These are phyloP conservation scores for Platysteira castanea DNA, from an alignment of 2,113 vertebrate genomes.

Conservation along the genomic window DNA sequence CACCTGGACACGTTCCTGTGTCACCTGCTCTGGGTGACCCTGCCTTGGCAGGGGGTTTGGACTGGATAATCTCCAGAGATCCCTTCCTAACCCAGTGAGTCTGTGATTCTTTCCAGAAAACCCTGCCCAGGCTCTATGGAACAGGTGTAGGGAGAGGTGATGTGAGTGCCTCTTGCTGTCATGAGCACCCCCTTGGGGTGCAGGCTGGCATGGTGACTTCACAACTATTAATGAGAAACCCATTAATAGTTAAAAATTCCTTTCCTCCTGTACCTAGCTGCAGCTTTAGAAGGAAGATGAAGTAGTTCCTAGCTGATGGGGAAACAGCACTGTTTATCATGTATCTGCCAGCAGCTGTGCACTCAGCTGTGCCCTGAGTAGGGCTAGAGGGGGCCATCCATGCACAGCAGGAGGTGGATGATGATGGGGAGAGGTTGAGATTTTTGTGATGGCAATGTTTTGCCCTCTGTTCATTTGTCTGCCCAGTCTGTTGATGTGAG, in stretches of 20 bases:
- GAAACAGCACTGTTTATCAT: fast-evolving
- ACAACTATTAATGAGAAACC: background rate
- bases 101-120: background rate
- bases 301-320: background rate
- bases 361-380: no score
- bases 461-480: background rate
- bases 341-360: background rate
- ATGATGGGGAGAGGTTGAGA: background rate
- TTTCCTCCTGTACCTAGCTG: background rate
- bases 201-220: background rate
- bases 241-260: background rate
- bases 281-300: background rate
- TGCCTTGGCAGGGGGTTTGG: background rate
- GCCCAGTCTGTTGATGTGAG: background rate
- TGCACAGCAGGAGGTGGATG: background rate
- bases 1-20: background rate
- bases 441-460: background rate
- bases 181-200: background rate
- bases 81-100: background rate
- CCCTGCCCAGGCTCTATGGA: background rate
- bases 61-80: background rate
- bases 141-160: background rate
- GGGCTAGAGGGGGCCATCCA: background rate
- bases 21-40: background rate
- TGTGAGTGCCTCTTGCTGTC: fast-evolving